Conservation (phyloP, 2,797 vertebrate genomes). For the Tinamus major region DNA sequence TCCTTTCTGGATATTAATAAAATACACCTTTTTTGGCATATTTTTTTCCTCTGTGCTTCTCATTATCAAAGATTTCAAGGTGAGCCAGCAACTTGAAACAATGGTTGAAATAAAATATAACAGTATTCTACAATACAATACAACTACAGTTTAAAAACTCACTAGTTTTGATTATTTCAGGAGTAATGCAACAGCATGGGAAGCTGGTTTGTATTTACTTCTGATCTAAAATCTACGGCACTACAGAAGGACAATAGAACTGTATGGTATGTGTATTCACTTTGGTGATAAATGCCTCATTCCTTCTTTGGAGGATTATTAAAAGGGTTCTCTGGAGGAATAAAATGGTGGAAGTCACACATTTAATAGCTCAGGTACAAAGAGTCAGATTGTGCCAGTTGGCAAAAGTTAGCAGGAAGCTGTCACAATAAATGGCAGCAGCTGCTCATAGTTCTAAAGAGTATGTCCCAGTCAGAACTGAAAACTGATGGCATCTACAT, state of each 20-base stretch:
- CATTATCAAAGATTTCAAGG: slow-evolving; percentile 3
- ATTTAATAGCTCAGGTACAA: slow-evolving; percentile 93
- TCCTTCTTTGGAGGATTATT: slow-evolving; percentile 83
- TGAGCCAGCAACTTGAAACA: not conserved
- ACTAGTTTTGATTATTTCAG: not conserved
- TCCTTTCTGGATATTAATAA: slow-evolving; percentile 18
- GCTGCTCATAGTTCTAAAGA: slow-evolving; percentile 99
- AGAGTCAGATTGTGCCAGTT: slow-evolving; percentile 96
- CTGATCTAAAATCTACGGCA: slow-evolving; percentile 54
- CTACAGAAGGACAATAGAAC: slow-evolving; percentile 71
- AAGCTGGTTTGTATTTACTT: slow-evolving; percentile 48
- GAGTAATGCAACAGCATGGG: not conserved
- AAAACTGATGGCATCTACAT: slow-evolving; percentile 99
- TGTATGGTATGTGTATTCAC: slow-evolving; percentile 75
- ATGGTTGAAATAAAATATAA: not conserved
- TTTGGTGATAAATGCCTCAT: slow-evolving; percentile 81
- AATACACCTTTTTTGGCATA: not conserved
- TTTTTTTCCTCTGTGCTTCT: not conserved
- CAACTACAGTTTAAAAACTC: slow-evolving; percentile 8
- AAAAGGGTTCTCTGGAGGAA: slow-evolving; percentile 82
- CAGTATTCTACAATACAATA: too few species aligned
- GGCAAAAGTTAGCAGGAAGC: slow-evolving; percentile 99
- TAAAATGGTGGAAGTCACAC: slow-evolving; percentile 89
- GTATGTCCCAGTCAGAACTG: slow-evolving; percentile 99
- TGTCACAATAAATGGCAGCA: slow-evolving; percentile 99